A percentile compares a stretch with the other conserved stretches of the same genome.
phyloP scores from a whole-genome alignment of 2,888 invertebrate species.

The Drosophila borealis region DNA sequence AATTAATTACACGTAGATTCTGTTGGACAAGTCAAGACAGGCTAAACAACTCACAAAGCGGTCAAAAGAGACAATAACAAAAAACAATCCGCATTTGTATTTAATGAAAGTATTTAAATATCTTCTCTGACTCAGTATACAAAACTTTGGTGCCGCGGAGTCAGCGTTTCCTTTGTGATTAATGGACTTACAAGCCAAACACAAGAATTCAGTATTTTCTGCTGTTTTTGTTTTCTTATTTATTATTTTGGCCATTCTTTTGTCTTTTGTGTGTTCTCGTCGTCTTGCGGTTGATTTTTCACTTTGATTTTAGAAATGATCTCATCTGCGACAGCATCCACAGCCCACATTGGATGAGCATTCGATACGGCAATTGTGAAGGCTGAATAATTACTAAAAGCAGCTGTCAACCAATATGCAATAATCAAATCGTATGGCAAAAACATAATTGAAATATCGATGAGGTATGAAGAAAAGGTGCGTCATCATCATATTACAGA shows the following conservation, averaged over 20 bases:
- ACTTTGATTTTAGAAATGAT: conserved; percentile 70
- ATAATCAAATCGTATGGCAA: conserved; percentile 2
- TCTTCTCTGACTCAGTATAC: conserved; percentile 34
- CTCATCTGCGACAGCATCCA: conserved; percentile 66
- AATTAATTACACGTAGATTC: conserved; percentile 44
- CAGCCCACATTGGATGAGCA: conserved; percentile 61
- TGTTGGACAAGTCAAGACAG: conserved; percentile 9
- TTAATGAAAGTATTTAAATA: conserved; percentile 56
- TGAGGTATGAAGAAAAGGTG: conserved; percentile 6
- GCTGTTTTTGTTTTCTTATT: background rate
- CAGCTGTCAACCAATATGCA: conserved; percentile 24
- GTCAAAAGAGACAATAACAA: conserved; percentile 11
- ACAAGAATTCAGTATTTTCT: conserved; percentile 23
- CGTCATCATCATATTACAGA: background rate
- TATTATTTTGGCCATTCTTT: conserved; percentile 52
- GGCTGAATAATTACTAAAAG: conserved; percentile 15
- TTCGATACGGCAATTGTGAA: conserved; percentile 40
- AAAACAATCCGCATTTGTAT: conserved; percentile 41
- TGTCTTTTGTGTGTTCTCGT: conserved; percentile 10
- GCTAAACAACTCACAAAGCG: background rate
- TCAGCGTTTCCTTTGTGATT: conserved; percentile 59
- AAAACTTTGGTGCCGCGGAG: conserved; percentile 4
- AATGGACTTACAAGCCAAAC: conserved; percentile 68
- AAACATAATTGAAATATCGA: conserved; percentile 6
- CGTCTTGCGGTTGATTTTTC: conserved; percentile 21